Conservation (phyloP, 2,888 invertebrate species). For the Drosophila lutescens region DNA sequence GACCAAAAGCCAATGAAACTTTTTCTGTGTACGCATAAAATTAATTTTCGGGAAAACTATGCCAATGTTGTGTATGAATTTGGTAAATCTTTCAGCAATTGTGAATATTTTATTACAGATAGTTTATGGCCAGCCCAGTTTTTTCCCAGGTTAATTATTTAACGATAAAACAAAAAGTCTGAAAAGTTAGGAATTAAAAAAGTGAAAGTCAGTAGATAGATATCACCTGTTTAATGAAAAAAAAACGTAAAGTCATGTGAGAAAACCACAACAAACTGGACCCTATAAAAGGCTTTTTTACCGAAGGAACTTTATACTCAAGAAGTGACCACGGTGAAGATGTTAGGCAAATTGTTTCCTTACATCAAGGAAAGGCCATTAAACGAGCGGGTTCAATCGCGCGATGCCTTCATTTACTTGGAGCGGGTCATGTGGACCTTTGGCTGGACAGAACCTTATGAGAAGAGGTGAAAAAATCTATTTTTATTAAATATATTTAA, state of each 20-base stretch:
- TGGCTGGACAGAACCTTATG: constrained; percentile 21
- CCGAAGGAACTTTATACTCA: neutral
- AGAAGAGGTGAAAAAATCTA: neutral
- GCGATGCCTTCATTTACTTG: constrained; percentile 57
- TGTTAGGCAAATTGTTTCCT: constrained; percentile 29
- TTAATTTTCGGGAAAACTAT: neutral
- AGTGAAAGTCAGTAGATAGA: too few species aligned
- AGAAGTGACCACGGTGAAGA: neutral
- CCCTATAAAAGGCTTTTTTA: constrained; percentile 9
- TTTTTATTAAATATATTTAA: too few species aligned
- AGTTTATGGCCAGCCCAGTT: neutral
- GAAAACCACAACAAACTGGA: constrained; percentile 1
- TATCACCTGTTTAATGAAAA: too few species aligned
- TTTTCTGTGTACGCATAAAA: neutral
- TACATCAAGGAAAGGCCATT: constrained; percentile 8
- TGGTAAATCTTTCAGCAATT: neutral
- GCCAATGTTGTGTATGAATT: neutral
- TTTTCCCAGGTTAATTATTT: constrained; percentile 9
- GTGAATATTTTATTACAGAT: neutral
- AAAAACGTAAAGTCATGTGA: neutral
- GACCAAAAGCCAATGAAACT: constrained; percentile 19
- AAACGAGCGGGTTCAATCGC: constrained; percentile 34
- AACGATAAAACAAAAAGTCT: too few species aligned
- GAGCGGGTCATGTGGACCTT: constrained; percentile 43
- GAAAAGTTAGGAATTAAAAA: too few species aligned